These are phyloP conservation scores for Triops cancriformis DNA, from an alignment of 1,140 invertebrate species.

Conservation along the genomic window DNA sequence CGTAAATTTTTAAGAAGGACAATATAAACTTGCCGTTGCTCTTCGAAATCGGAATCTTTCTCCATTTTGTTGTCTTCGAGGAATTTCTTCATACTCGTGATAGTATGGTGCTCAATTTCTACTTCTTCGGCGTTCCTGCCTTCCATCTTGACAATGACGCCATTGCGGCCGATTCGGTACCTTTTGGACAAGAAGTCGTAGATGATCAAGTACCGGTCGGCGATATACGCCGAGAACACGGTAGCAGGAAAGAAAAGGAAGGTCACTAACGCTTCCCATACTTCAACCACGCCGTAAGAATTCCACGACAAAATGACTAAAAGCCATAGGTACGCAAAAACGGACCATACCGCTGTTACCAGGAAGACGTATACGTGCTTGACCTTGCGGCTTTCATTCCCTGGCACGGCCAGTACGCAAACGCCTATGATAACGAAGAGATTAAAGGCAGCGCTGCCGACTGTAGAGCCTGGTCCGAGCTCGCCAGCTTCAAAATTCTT, in stretches of 20 bases:
- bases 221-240: constrained; percentile 46
- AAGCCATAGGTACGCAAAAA: constrained; percentile 47
- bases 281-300: constrained; percentile 37
- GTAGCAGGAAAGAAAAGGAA: constrained; percentile 48
- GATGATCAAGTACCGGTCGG: constrained; percentile 49
- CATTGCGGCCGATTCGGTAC: constrained; percentile 82
- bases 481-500: constrained; percentile 39
- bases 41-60: constrained; percentile 79
- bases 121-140: constrained; percentile 62
- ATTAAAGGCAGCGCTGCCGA: constrained; percentile 48
- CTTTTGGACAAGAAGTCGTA: constrained; percentile 87
- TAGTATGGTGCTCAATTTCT: constrained; percentile 36
- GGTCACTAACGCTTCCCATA: constrained; percentile 48
- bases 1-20: constrained; percentile 77
- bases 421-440: constrained; percentile 41
- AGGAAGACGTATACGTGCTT: constrained; percentile 34
- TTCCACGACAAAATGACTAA: constrained; percentile 39
- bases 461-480: constrained; percentile 43
- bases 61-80: constrained; percentile 56
- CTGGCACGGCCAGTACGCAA: constrained; percentile 37
- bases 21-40: constrained; percentile 86
- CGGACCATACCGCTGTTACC: constrained; percentile 42
- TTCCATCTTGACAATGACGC: constrained; percentile 80
- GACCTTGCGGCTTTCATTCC: constrained; percentile 27
- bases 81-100: constrained; percentile 45